Base-by-base conservation (phyloP, 1,140 invertebrate genomes). In the Drosophila ohnishii region DNA sequence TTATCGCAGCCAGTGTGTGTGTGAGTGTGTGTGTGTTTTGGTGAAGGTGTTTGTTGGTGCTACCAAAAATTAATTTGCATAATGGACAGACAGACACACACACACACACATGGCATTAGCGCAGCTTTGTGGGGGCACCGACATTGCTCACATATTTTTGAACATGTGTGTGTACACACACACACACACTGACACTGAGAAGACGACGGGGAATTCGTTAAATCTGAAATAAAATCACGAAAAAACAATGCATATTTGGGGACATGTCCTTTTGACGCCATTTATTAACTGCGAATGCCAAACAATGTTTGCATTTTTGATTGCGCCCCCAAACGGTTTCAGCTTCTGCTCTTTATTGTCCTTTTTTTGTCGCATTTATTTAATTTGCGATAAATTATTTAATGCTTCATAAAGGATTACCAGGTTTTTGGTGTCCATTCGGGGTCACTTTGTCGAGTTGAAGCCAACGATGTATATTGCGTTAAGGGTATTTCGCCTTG, bases 21-120 rank as follows among this genome's bases (percentile, higher is more conserved):
- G n/a, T 44, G 39, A 11, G 22, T 48, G 19, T 44, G 25, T 69
- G 42, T 71, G 45, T 64, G 62, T 48, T 35, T 51, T 40, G 50
- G 45, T 47, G 53, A 39, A 76, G 75, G 78, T 77, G 64, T 83
- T 77, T 80, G 66, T 79, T 76, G 75, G 47, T 71, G 64, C 66
- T 80, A 80, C 80, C 84, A 73, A 88, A 87, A 87, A 87, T 88
- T 87, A 87, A 87, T 87, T 87, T 87, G 84, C 84, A 87, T 87
- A 87, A 87, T 88, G 76, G 58, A 72, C 69, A 66, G 44, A 66
- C 55, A 62, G 44, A 70, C 42, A 45, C 40, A 30, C 22, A 19
- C 28, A 19, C 28, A 63, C 61, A 67, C 40, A 56, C 14, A 28
- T 22, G 51, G 69, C 65, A 71, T 71, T 71, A 71, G 65, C 66